Evolutionary conservation across 2,888 invertebrate species (phyloP).

Genomic region (Oxycera nigricornis): DNA sequence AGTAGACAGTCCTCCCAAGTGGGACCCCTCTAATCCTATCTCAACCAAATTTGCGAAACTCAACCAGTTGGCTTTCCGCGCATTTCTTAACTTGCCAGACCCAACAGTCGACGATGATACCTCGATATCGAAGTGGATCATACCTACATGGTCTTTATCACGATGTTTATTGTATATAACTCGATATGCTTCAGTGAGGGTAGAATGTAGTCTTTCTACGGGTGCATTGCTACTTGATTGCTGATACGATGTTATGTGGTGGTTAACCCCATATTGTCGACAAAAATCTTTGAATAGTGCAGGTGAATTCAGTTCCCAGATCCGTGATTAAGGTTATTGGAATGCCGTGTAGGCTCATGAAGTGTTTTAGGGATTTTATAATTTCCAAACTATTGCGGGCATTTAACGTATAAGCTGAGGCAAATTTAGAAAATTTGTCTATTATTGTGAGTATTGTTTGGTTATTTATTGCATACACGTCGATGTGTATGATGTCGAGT

Average conservation of each 20-base stretch:
- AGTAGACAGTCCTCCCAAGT: too few species aligned
- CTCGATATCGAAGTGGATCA: too few species aligned
- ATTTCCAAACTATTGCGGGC: not conserved
- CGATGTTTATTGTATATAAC: not conserved
- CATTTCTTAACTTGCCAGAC: too few species aligned
- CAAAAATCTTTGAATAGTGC: not conserved
- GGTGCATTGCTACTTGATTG: not conserved
- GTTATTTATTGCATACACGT: not conserved
- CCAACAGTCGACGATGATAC: too few species aligned
- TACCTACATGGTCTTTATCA: not conserved
- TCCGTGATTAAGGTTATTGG: constrained; percentile 48
- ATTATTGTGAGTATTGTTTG: not conserved
- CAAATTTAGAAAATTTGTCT: not conserved
- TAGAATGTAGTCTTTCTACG: not conserved
- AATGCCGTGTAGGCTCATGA: constrained; percentile 44
- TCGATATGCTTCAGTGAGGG: not conserved
- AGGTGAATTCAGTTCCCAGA: not conserved
- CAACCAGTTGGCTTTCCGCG: too few species aligned
- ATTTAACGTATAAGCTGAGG: not conserved
- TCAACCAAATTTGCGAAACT: too few species aligned
- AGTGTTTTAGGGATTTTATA: constrained; percentile 38
- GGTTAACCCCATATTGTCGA: not conserved
- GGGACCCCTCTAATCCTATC: too few species aligned
- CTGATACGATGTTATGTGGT: not conserved
- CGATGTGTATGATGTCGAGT: too few species aligned